Conservation (phyloP, 2,797 vertebrate species). For the Numenius phaeopus region DNA sequence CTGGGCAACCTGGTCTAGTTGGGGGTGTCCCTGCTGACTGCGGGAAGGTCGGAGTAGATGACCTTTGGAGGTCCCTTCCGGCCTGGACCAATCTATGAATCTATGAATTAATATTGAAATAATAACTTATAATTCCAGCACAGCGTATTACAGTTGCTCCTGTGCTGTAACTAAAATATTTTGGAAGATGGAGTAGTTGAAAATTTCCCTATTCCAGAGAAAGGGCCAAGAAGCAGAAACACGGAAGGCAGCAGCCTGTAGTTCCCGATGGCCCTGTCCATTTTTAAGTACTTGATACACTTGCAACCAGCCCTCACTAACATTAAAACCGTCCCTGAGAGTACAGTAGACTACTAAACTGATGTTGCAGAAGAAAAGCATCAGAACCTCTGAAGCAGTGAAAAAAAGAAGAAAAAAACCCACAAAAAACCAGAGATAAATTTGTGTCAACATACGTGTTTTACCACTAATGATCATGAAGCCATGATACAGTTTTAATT, state of each 20-base stretch:
- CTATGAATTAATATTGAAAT: not conserved
- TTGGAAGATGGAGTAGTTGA: not conserved
- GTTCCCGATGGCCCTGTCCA: not conserved
- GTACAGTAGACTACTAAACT: not conserved
- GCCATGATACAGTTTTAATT: slow-evolving; percentile 37
- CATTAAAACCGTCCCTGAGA: not conserved
- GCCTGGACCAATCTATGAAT: no score
- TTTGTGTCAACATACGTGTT: slow-evolving; percentile 41
- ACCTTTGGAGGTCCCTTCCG: no score
- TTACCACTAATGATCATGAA: slow-evolving; percentile 42
- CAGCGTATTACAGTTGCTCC: not conserved
- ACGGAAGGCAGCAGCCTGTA: not conserved
- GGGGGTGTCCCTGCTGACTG: no score
- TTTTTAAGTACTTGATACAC: not conserved
- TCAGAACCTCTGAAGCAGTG: not conserved
- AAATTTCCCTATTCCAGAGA: not conserved
- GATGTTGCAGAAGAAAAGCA: not conserved
- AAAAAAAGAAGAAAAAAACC: not conserved
- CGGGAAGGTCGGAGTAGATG: no score
- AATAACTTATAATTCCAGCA: not conserved
- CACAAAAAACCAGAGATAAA: not conserved
- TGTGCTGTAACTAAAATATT: not conserved
- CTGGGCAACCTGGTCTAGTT: no score
- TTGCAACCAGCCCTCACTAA: not conserved
- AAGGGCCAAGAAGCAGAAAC: not conserved